These are phyloP conservation scores for Tyto alba DNA, from an alignment of 2,113 vertebrate genomes.

Conservation along the genomic window DNA sequence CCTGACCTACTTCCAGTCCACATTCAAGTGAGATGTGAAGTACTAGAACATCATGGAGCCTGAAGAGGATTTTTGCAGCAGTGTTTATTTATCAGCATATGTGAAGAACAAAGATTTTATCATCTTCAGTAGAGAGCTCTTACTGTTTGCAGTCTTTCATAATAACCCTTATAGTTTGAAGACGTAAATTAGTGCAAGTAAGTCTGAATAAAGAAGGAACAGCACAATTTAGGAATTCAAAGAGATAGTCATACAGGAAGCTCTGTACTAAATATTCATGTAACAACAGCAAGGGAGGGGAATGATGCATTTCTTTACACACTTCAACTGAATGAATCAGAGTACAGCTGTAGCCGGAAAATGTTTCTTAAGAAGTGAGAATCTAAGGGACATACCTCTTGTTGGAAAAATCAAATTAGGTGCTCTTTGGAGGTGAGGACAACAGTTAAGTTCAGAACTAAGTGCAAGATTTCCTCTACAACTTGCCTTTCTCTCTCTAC, in stretches of 20 bases:
- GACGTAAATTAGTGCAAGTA: background rate
- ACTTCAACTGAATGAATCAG: background rate
- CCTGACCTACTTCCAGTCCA: background rate
- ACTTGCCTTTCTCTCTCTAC: background rate
- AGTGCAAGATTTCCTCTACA: background rate
- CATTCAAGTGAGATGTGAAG: background rate
- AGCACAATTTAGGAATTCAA: background rate
- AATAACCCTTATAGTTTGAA: background rate
- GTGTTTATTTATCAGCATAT: background rate
- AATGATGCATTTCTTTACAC: background rate
- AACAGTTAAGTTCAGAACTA: background rate
- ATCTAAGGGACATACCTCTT: background rate
- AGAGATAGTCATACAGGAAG: background rate
- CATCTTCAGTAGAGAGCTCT: background rate
- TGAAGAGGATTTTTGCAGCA: background rate
- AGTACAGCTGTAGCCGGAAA: background rate
- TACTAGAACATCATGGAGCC: background rate
- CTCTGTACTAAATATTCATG: background rate
- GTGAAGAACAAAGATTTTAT: slow-evolving; percentile 2
- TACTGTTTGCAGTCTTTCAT: background rate
- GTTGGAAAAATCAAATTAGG: background rate
- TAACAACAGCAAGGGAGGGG: background rate
- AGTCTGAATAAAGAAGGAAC: slow-evolving; percentile 3
- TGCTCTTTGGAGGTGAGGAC: background rate
- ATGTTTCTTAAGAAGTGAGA: background rate